Evolutionary conservation across 2,113 vertebrate species (phyloP).

Genomic region (Tychaedon coryphoeus): DNA sequence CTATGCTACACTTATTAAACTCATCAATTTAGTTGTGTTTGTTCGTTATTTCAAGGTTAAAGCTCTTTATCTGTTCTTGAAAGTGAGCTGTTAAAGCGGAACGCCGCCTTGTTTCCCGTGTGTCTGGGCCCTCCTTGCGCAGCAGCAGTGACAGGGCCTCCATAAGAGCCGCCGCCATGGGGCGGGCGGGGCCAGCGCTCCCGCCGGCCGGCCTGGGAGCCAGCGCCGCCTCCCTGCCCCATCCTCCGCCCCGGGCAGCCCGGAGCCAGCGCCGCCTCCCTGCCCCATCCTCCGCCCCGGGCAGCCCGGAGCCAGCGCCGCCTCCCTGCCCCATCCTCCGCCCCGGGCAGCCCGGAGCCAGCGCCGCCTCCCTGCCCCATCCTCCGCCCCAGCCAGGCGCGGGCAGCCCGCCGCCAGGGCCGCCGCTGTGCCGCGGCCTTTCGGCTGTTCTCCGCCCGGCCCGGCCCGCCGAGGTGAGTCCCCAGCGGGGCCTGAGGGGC

Average conservation of each 20-base stretch:
- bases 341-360: no score
- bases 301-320: no score
- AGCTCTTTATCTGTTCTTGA: background rate
- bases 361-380: accelerated
- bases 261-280: no score
- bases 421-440: accelerated
- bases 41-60: background rate
- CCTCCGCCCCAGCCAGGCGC: accelerated
- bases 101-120: accelerated
- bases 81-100: background rate
- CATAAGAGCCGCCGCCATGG: accelerated
- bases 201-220: background rate
- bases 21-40: background rate
- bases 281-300: no score
- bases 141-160: accelerated
- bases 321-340: no score
- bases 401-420: accelerated
- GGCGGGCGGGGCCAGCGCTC: background rate
- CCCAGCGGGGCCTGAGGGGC: background rate
- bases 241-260: no score
- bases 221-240: no score
- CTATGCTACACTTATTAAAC: background rate
- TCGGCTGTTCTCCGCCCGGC: accelerated
- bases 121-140: accelerated
- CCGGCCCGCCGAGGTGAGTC: background rate